Evolutionary conservation across 2,797 vertebrate species (phyloP).

Genomic region (Hirundo rustica): DNA sequence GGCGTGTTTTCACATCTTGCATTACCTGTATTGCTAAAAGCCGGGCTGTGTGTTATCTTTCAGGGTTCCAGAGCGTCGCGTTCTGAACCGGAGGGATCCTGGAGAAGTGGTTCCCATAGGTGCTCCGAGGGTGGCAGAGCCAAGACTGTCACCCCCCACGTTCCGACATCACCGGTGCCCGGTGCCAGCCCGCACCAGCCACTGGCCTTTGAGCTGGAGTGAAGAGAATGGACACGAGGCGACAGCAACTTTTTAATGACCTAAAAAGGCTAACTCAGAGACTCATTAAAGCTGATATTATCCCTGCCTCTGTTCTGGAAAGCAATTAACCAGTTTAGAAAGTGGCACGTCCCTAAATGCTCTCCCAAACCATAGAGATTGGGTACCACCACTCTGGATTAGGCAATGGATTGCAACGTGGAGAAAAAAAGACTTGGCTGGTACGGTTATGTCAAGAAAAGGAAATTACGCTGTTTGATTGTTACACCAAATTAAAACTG

Average conservation of each 20-base stretch:
- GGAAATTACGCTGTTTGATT: background rate
- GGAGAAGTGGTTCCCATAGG: too few species aligned
- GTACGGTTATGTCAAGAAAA: background rate
- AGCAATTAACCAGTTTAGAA: background rate
- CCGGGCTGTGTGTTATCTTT: background rate
- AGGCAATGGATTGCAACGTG: background rate
- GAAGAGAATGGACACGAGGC: background rate
- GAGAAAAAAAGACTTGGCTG: background rate
- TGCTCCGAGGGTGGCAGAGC: background rate
- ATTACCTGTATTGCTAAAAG: background rate
- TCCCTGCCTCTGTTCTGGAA: background rate
- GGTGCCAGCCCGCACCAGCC: background rate
- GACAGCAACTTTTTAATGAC: background rate
- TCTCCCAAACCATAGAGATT: background rate
- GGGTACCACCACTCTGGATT: background rate
- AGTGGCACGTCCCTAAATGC: background rate
- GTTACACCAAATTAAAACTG: background rate
- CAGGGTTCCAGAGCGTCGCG: background rate
- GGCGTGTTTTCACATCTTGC: background rate
- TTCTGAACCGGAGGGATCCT: background rate
- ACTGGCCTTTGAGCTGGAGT: background rate
- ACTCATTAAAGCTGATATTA: background rate
- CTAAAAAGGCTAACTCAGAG: background rate
- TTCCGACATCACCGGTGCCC: background rate
- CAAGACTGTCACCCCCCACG: background rate